Evolutionary conservation across 2,797 vertebrate genomes (phyloP).

Genomic region (Eulemur mongoz): DNA sequence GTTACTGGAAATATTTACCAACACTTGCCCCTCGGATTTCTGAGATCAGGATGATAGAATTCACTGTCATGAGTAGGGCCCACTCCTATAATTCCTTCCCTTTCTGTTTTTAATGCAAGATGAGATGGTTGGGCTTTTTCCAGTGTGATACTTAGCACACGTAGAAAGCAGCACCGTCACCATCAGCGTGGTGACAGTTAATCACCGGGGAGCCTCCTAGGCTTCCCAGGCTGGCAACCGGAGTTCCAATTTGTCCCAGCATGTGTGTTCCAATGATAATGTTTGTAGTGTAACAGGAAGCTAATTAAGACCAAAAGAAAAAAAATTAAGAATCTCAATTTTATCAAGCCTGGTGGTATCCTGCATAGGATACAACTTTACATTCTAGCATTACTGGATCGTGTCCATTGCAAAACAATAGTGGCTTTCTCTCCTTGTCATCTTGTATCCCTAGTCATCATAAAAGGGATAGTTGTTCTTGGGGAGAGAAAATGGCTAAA

Average conservation of each 20-base stretch:
- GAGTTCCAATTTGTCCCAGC: constrained; percentile 60
- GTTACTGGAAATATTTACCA: constrained; percentile 26
- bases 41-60: constrained; percentile 81
- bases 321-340: constrained; percentile 44
- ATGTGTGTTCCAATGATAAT: constrained; percentile 30
- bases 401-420: neutral
- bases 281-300: constrained; percentile 52
- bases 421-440: neutral
- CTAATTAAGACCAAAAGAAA: constrained; percentile 64
- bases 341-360: neutral
- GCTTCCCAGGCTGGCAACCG: constrained; percentile 49
- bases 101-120: constrained; percentile 82
- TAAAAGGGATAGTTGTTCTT: neutral
- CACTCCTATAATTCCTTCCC: constrained; percentile 44
- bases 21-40: neutral
- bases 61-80: constrained; percentile 52
- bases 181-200: constrained; percentile 81
- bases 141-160: constrained; percentile 77
- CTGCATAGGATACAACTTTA: neutral
- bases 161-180: constrained; percentile 83
- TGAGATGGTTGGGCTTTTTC: constrained; percentile 80
- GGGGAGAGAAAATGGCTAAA: neutral
- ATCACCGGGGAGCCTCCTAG: constrained; percentile 80
- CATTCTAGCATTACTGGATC: neutral
- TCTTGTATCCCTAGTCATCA: neutral